These are phyloP conservation scores for Climacteris rufus DNA, from an alignment of 2,113 vertebrate genomes.

Conservation along the genomic window DNA sequence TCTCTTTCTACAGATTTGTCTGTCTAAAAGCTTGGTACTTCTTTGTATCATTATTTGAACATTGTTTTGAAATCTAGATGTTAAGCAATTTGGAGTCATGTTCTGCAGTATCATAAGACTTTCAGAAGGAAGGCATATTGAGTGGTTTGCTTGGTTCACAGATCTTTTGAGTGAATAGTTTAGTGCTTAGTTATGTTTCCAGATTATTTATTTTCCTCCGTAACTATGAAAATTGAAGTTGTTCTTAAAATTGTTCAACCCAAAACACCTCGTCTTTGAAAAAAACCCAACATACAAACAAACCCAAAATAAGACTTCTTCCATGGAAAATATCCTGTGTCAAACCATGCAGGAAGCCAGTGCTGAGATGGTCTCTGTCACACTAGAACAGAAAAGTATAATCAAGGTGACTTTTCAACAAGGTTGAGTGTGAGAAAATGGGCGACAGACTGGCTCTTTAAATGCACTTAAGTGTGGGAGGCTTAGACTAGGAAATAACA, in stretches of 20 bases:
- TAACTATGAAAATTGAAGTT: background rate
- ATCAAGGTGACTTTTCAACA: background rate
- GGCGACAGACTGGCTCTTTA: background rate
- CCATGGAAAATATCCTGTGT: background rate
- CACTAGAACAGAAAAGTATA: background rate
- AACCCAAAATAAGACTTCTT: background rate
- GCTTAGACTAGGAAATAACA: background rate
- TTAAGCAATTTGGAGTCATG: background rate
- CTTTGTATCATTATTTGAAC: background rate
- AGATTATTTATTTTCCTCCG: background rate
- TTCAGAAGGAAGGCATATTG: background rate
- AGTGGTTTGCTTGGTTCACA: background rate
- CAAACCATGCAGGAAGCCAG: background rate
- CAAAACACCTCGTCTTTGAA: background rate
- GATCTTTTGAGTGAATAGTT: background rate
- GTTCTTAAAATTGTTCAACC: background rate
- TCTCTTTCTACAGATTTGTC: background rate
- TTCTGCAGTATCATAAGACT: background rate
- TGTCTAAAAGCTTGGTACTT: background rate
- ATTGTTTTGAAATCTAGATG: background rate
- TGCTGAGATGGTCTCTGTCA: background rate
- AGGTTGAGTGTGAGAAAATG: background rate
- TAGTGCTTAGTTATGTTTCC: background rate
- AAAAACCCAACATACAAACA: fast-evolving
- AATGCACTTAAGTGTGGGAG: background rate